Conservation (phyloP, 92 coral and sea anemone genomes). For the Heteractis magnifica region DNA sequence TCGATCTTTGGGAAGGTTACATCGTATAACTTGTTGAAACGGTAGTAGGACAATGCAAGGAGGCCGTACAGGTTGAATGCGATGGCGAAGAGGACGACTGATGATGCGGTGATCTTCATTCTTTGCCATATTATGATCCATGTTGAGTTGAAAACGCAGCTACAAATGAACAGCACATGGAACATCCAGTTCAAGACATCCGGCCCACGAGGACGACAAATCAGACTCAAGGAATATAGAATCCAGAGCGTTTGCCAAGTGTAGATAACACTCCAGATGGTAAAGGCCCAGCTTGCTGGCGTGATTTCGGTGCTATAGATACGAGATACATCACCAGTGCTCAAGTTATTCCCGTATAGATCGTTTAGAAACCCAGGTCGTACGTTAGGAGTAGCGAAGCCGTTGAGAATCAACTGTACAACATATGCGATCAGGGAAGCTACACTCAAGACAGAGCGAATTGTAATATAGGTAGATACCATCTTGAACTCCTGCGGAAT, state of each 20-base stretch:
- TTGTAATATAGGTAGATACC: neutral
- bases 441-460: constrained; percentile 23
- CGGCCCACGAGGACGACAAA: constrained; percentile 53
- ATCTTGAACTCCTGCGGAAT: neutral
- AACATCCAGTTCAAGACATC: constrained; percentile 53
- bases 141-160: constrained; percentile 45
- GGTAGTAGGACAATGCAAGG: constrained; percentile 57
- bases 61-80: constrained; percentile 52
- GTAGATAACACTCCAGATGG: constrained; percentile 92
- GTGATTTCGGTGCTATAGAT: constrained; percentile 70
- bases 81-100: constrained; percentile 50
- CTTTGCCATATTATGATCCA: constrained; percentile 76
- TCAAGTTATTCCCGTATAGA: constrained; percentile 40
- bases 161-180: constrained; percentile 44
- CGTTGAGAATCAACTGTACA: constrained; percentile 19
- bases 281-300: constrained; percentile 94
- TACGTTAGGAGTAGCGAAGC: constrained; percentile 13
- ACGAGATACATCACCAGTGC: constrained; percentile 65
- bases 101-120: constrained; percentile 44
- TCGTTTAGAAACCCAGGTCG: constrained; percentile 22
- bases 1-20: constrained; percentile 42
- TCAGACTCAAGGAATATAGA: constrained; percentile 66
- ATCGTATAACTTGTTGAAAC: constrained; percentile 45
- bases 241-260: constrained; percentile 71
- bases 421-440: neutral